Evolutionary conservation across 1,140 invertebrate species (phyloP), one percentile per base, ranked within the genome.

Genomic region (Pantala flavescens): DNA sequence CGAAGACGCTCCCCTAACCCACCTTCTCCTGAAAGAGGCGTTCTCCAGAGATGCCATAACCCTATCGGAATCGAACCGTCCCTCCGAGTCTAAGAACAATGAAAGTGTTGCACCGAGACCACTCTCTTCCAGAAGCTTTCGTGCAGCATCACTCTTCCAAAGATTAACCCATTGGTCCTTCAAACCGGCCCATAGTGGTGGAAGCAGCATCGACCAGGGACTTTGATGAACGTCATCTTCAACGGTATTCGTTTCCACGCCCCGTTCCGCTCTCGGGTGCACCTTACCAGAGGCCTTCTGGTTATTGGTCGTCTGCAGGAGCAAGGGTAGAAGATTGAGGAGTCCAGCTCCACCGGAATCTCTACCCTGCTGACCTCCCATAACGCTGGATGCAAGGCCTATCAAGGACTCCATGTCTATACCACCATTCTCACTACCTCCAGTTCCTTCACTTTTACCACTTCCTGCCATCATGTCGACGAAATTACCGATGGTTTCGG

Each of bases 31-130:
- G 78, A 92, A 88, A 7, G 86, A 87, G 24, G 90, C 88, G 79
- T 93, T 92, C 77, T 94, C 91, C 77, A 94, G 87, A 72, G 89
- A 90, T 75, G 90, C 89, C 75, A 93, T 85, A 71, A 93, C 88
- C 75, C 86, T 85, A 73, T 90, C 88, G 77, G 90, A 90, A 76
- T 89, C 87, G 72, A 93, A 83, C 21, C 86, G 87, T 0, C 91
- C 92, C 49, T 63, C 49, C 1, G 49, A 63, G 49, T 63, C 49
- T 16, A 63, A 21, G 49, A 63, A 63, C 16, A 63, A 19, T 3
- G 49, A 63, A 16, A 63, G 49, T 1, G 49, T 63, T 3, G 49
- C 49, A 16, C 49, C 49, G 12, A 63, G 73, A 88, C 82, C 5
- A 21, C 49, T 63, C 49, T 63, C 49, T 12, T 63, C 49, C 49